Base-by-base conservation (phyloP, 2,888 invertebrate genomes). In the Luffia ferchaultella region DNA sequence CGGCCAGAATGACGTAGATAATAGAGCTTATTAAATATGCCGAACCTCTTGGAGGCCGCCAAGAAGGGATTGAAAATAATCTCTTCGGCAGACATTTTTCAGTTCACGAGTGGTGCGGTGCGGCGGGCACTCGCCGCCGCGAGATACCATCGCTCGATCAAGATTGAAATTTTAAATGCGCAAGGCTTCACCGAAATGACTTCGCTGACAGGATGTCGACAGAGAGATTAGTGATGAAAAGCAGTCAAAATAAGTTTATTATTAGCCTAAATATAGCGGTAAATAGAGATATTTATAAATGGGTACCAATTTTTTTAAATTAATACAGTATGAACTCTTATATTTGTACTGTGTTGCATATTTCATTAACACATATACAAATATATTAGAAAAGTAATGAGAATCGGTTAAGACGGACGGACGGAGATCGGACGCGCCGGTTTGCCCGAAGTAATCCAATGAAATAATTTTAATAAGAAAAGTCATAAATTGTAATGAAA, bases 21-120 rank as follows among this genome's bases (percentile, higher is more conserved):
- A 76, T 68, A 67, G 68, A 70, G 58, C 65, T 73, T 72, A 70
- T 75, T 72, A 72, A 73, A 73, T 68, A 68, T 75, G 74, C 74
- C 75, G 68, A 76, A 73, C 70, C 68, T 69, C 64, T 66, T 58
- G 57, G 61, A 57, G 63, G 59, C 60, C 55, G 51, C 57, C 50
- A 60, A 55, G 65, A 72, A 74, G 66, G 70, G 73, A 76, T 76
- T 73, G 70, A 63, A 67, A 67, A 65, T 75, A 76, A 73, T 74
- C 72, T 70, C 68, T 68, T 66, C 60, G 58, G 67, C 59, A 70
- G 72, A 68, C 65, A 72, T 69, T 70, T 74, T 70, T 70, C 65
- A 67, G 62, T 67, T 62, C 67, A 64, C 62, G 60, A 67, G 59
- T 60, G 62, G 47, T 40, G 50, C 20, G 50, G 16, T 20, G 20